Conservation (phyloP, 1,140 invertebrate genomes). For the Diachasmimorpha longicaudata region DNA sequence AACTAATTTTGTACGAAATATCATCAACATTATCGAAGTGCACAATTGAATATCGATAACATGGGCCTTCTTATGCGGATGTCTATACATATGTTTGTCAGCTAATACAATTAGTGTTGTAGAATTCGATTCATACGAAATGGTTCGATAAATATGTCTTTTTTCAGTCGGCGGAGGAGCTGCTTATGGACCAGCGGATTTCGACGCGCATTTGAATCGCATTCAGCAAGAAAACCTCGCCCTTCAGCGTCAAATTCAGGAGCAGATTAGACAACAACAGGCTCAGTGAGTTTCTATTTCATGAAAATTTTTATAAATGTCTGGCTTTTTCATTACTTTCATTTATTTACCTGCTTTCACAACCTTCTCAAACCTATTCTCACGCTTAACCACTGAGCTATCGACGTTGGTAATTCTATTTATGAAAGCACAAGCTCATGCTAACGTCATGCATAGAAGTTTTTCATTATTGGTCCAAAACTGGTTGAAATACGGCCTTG, state of each 20-base stretch:
- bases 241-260: slow-evolving; percentile 35
- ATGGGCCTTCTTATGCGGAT: too few relatives aligned
- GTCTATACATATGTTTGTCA: not conserved
- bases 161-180: not conserved
- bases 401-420: too few relatives aligned
- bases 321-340: too few relatives aligned
- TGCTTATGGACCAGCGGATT: not conserved
- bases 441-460: too few relatives aligned
- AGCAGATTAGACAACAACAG: slow-evolving; percentile 39
- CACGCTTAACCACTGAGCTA: too few relatives aligned
- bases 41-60: not conserved
- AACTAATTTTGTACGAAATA: too few relatives aligned
- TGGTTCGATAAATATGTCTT: not conserved
- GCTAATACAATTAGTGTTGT: not conserved
- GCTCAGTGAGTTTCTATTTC: slow-evolving; percentile 38
- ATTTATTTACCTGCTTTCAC: not conserved
- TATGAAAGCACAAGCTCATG: too few relatives aligned
- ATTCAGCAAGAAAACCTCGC: slow-evolving; percentile 30
- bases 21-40: too few relatives aligned
- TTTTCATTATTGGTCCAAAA: too few relatives aligned
- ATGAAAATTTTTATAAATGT: not conserved
- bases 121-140: not conserved
- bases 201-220: slow-evolving; percentile 30
- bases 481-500: too few relatives aligned
- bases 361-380: too few relatives aligned